phyloP scores from a whole-genome alignment of 2,113 vertebrate genomes.

The Ceratotherium simum region DNA sequence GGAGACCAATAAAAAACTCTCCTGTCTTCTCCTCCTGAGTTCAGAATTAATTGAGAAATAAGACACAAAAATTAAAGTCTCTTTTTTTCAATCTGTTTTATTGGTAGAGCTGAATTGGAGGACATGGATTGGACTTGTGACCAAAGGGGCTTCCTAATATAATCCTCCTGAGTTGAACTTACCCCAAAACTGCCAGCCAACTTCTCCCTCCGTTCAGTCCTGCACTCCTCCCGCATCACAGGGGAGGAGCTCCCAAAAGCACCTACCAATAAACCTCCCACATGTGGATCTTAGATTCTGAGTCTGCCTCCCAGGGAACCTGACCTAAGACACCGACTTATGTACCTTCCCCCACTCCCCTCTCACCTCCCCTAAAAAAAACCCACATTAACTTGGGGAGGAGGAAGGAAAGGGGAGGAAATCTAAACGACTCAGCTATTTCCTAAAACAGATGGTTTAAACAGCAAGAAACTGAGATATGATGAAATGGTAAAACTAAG shows the following conservation, averaged over 20 bases:
- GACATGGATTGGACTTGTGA: neutral
- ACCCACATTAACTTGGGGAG: neutral
- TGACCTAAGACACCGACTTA: neutral
- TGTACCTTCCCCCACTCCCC: neutral
- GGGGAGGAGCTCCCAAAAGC: neutral
- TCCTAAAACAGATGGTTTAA: neutral
- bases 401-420: neutral
- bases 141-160: neutral
- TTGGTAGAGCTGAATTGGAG: neutral
- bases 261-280: neutral
- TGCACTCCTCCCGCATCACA: neutral
- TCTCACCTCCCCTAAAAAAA: neutral
- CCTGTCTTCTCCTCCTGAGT: neutral
- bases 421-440: neutral
- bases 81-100: neutral
- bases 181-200: too few species aligned
- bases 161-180: neutral
- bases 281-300: neutral
- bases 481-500: neutral
- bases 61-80: neutral
- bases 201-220: neutral
- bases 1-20: neutral
- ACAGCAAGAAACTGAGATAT: neutral
- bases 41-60: neutral
- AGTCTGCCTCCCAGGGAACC: neutral